A percentile compares a stretch with the other conserved stretches of the same genome.
These are phyloP conservation scores for Hesperophylax magnus DNA, from an alignment of 1,140 invertebrate species.

Conservation along the genomic window DNA sequence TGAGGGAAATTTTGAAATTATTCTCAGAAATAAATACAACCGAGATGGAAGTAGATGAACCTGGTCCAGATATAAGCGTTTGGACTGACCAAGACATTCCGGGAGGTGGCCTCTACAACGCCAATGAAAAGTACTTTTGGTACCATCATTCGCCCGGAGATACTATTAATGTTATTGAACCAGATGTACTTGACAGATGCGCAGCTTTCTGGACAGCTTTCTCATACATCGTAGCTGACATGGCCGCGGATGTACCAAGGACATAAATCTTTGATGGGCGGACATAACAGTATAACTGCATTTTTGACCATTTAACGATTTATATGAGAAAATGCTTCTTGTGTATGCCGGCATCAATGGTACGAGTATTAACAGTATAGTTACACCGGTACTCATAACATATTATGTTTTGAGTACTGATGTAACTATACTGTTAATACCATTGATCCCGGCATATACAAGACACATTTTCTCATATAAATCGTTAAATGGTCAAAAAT, in stretches of 20 bases:
- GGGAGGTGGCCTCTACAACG: conserved; percentile 73
- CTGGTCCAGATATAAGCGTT: conserved; percentile 74
- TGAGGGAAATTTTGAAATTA: conserved; percentile 73
- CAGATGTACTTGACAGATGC: conserved; percentile 73
- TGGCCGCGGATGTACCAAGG: conserved; percentile 74
- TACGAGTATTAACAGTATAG: too few relatives aligned
- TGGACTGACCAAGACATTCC: conserved; percentile 74
- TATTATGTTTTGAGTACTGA: too few relatives aligned
- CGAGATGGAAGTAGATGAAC: conserved; percentile 49
- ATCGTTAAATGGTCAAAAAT: too few relatives aligned
- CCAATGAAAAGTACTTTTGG: conserved; percentile 80
- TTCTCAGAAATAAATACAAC: conserved; percentile 56
- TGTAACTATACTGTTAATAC: too few relatives aligned
- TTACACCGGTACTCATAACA: too few relatives aligned
- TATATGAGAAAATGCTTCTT: too few relatives aligned
- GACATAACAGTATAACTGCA: too few relatives aligned
- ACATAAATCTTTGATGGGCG: too few relatives aligned
- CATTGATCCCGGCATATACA: too few relatives aligned
- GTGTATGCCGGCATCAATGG: too few relatives aligned
- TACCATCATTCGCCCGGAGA: conserved; percentile 83
- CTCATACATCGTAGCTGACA: conserved; percentile 78
- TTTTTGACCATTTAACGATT: too few relatives aligned
- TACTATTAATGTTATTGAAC: conserved; percentile 78
- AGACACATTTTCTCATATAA: too few relatives aligned
- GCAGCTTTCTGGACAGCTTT: conserved; percentile 79